Conservation (phyloP, 2,797 vertebrate genomes). For the Chaunax sp. region DNA sequence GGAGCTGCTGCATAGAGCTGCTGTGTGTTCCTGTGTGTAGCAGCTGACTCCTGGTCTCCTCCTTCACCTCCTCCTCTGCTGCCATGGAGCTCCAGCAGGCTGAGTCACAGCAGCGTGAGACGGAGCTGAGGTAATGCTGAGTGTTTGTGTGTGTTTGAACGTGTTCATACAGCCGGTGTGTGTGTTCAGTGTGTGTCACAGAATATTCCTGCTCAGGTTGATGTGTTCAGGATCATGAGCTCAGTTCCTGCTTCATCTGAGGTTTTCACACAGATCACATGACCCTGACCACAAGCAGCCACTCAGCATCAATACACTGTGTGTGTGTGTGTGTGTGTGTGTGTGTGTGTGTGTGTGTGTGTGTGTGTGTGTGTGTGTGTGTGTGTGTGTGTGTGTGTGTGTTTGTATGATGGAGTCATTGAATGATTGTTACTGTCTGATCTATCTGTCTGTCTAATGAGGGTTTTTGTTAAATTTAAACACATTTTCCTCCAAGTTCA, state of each 20-base stretch:
- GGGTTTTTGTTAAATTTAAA: too few species aligned
- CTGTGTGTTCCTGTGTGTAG: constrained; percentile 34
- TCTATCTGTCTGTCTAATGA: too few species aligned
- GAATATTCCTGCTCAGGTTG: too few species aligned
- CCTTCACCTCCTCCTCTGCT: constrained; percentile 61
- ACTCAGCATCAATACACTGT: not conserved
- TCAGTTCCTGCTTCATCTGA: constrained; percentile 57
- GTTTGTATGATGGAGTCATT: not conserved
- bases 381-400: not conserved
- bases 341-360: not conserved
- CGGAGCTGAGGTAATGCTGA: constrained; percentile 76
- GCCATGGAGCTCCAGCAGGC: constrained; percentile 76
- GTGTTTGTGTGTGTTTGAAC: constrained; percentile 2
- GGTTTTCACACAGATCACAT: constrained; percentile 57
- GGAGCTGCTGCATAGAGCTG: constrained; percentile 57
- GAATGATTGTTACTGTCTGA: not conserved
- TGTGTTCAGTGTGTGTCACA: too few species aligned
- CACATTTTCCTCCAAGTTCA: too few species aligned
- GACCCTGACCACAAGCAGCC: constrained; percentile 47
- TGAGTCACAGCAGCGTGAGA: constrained; percentile 71
- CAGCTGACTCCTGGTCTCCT: constrained; percentile 74
- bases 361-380: too few species aligned
- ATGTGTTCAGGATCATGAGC: constrained; percentile 19
- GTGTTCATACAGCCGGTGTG: too few species aligned
- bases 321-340: too few species aligned